Base-by-base conservation (phyloP, 2,888 invertebrate species). In the Limnephilus rhombicus region DNA sequence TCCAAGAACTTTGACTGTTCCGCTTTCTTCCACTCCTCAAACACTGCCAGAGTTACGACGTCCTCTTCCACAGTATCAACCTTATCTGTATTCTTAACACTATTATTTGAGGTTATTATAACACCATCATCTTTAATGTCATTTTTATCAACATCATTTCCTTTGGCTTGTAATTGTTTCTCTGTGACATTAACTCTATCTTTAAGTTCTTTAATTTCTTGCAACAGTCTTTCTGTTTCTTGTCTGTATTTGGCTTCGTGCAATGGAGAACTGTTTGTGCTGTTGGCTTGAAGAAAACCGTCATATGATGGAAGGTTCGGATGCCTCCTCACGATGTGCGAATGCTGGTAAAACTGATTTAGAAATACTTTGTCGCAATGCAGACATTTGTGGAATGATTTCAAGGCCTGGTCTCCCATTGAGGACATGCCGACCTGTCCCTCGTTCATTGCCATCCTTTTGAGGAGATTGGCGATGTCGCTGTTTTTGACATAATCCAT, bases 351-450 rank as follows among this genome's bases (percentile, higher is more conserved):
- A 92, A 97, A 96, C 94, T 97, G 96, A 93, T 97, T 97, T 88
- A 97, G 95, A 94, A 98, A 98, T 13, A 97, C 96, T 95, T 98
- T 98, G n/a, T 96, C 96, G 94, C 98, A 98, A 94, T 96, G 96
- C 81, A 95, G 95, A 94, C 98, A 98, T 96, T 97, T 96, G 93
- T 96, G 96, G 96, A 82, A 95, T 94, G 45, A 94, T 94, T 31
- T 93, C 37, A 89, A 95, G 95, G 88, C 94, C 86, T 96, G 95
- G 31, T 94, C 94, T 94, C 95, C 95, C 85, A 95, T 95, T 13
- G 89, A 53, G 11, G 91, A 83, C 11, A 81, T 85, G 3, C 81
- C 53, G 29, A 82, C 80, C 29, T 85, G 68, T 12, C 91, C 91
- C 24, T 91, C 92, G 83, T 91, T 91, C 45, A 90, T 85, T 18